These are phyloP conservation scores for Boloria euphrosyne DNA, from an alignment of 2,888 invertebrate genomes.

Conservation along the genomic window DNA sequence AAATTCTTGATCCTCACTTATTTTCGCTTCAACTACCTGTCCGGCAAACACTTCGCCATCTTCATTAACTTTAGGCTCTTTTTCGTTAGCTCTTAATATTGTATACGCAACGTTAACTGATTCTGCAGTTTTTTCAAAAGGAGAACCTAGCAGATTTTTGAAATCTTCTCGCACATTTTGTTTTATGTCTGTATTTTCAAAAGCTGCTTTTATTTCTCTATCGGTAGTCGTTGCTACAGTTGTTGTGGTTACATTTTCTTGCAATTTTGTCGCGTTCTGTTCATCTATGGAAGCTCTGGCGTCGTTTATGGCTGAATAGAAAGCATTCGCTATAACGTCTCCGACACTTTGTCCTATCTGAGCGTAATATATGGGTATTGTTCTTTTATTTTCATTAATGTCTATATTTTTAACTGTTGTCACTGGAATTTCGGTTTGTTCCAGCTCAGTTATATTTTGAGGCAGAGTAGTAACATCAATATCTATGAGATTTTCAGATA, in stretches of 20 bases:
- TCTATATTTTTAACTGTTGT: slow-evolving; percentile 62
- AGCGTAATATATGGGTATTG: slow-evolving; percentile 74
- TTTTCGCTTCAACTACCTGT: slow-evolving; percentile 72
- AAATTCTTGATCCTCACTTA: slow-evolving; percentile 71
- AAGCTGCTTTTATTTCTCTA: slow-evolving; percentile 28
- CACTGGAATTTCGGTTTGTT: slow-evolving; percentile 56
- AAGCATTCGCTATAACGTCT: slow-evolving; percentile 64
- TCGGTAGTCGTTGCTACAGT: slow-evolving; percentile 37
- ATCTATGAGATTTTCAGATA: slow-evolving; percentile 55
- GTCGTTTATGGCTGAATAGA: slow-evolving; percentile 84
- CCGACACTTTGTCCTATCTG: slow-evolving; percentile 72
- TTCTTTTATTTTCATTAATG: slow-evolving; percentile 55
- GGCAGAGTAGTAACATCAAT: slow-evolving; percentile 49
- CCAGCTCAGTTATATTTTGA: slow-evolving; percentile 57
- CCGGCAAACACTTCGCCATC: slow-evolving; percentile 68
- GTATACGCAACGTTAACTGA: slow-evolving; percentile 70
- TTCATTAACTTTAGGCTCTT: slow-evolving; percentile 58
- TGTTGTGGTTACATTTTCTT: slow-evolving; percentile 52
- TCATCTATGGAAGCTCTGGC: slow-evolving; percentile 84
- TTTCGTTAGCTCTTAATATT: slow-evolving; percentile 61
- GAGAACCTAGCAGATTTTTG: slow-evolving; percentile 61
- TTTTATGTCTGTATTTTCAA: slow-evolving; percentile 17
- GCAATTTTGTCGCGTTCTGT: slow-evolving; percentile 40
- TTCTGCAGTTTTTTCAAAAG: slow-evolving; percentile 65
- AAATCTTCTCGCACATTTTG: slow-evolving; percentile 47